Evolutionary conservation across 2,888 invertebrate species (phyloP).

Genomic region (Nipponacmea schrenckii): DNA sequence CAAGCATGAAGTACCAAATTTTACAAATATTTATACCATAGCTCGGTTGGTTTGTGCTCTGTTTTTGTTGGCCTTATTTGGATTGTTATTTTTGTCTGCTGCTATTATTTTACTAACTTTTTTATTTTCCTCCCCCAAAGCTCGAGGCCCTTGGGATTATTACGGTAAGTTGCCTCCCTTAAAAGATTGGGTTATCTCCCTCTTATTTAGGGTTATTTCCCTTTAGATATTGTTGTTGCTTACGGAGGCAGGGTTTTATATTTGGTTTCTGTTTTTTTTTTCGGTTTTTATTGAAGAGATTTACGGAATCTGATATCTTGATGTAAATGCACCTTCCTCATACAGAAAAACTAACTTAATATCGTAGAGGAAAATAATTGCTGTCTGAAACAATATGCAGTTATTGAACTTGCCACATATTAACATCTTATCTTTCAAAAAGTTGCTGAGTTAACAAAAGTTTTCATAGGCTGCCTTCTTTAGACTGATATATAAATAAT

Average conservation of each 20-base stretch:
- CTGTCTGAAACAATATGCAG: no score
- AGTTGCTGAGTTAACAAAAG: no score
- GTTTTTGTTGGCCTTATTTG: constrained; percentile 6
- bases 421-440: no score
- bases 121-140: constrained; percentile 38
- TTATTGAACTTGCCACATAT: no score
- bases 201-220: background rate
- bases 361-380: no score
- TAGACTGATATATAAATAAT: no score
- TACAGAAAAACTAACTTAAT: no score
- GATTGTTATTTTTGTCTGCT: background rate
- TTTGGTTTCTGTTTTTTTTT: background rate
- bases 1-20: no score
- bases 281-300: background rate
- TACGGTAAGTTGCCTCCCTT: constrained; percentile 86
- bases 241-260: background rate
- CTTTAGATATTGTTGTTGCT: background rate
- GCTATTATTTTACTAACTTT: constrained; percentile 17
- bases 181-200: background rate
- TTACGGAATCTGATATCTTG: background rate
- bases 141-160: constrained; percentile 93
- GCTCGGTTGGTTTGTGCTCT: no score
- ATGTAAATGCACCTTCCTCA: constrained; percentile 28
- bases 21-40: no score
- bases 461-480: no score